A percentile compares a stretch with the other conserved stretches of the same genome.
These are phyloP conservation scores for Addax nasomaculatus DNA, from an alignment of 2,113 vertebrate genomes.

Conservation along the genomic window DNA sequence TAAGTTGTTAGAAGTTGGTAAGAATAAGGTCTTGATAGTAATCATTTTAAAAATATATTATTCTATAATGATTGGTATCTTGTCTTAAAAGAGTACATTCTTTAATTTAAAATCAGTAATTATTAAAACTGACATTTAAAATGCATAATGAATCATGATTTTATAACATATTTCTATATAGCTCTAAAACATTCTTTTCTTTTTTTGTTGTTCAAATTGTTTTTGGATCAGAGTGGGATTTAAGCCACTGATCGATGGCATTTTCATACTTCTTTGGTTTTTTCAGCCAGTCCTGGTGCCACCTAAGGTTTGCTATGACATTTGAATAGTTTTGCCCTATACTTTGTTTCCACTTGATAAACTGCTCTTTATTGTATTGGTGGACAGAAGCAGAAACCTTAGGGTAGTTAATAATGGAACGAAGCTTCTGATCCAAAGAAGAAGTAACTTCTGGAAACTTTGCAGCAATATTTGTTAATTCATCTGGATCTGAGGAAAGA, in stretches of 20 bases:
- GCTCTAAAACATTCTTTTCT: neutral
- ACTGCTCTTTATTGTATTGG: slow-evolving; percentile 90
- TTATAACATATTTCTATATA: neutral
- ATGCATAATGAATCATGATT: neutral
- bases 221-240: neutral
- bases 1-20: neutral
- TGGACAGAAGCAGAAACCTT: slow-evolving; percentile 87
- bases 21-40: slow-evolving; percentile 12
- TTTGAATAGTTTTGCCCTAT: slow-evolving; percentile 88
- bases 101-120: neutral
- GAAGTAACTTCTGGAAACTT: slow-evolving; percentile 80
- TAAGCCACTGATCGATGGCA: slow-evolving; percentile 88
- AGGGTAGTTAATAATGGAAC: slow-evolving; percentile 88
- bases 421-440: slow-evolving; percentile 86
- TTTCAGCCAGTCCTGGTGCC: slow-evolving; percentile 94
- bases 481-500: slow-evolving; percentile 87
- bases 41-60: slow-evolving; percentile 23
- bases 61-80: slow-evolving; percentile 3
- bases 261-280: slow-evolving; percentile 80
- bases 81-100: neutral
- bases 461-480: slow-evolving; percentile 87
- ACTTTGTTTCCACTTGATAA: slow-evolving; percentile 86
- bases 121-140: neutral
- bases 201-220: neutral
- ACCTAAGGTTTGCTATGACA: slow-evolving; percentile 90